phyloP scores from a whole-genome alignment of 2,888 invertebrate species.

The Tetranychus piercei region DNA sequence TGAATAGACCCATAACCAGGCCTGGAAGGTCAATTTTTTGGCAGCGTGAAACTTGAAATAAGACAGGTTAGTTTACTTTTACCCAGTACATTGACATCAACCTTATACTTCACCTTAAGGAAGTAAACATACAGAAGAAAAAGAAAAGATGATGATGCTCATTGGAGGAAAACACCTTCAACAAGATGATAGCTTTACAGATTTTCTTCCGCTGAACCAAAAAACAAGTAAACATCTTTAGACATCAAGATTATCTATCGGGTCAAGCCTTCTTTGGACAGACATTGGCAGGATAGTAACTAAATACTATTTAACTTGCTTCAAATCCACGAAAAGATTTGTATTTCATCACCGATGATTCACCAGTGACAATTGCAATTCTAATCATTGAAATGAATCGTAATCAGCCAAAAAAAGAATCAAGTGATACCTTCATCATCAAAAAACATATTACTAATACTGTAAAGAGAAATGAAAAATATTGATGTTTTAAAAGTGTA shows the following conservation, averaged over 20 bases:
- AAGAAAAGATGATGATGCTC: neutral
- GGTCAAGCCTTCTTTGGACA: neutral
- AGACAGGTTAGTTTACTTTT: conserved; percentile 1
- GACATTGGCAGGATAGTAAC: neutral
- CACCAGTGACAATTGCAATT: neutral
- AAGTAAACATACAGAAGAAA: neutral
- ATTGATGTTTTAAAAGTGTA: too few species aligned
- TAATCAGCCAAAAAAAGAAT: too few species aligned
- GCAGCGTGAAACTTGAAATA: neutral
- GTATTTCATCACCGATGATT: neutral
- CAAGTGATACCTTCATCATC: too few species aligned
- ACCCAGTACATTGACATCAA: neutral
- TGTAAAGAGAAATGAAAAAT: too few species aligned
- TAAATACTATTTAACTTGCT: neutral
- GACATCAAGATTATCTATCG: neutral
- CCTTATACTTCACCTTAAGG: neutral
- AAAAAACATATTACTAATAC: too few species aligned
- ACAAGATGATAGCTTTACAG: neutral
- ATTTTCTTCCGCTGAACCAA: neutral
- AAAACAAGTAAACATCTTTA: neutral
- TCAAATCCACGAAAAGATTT: neutral
- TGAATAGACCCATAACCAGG: neutral
- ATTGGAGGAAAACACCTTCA: neutral
- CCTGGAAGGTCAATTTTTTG: neutral
- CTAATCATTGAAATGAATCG: too few species aligned